Percentiles rank a stretch among this genome's conserved stretches.
Evolutionary conservation across 2,113 vertebrate species (phyloP).

Genomic region (Urocolius indicus): DNA sequence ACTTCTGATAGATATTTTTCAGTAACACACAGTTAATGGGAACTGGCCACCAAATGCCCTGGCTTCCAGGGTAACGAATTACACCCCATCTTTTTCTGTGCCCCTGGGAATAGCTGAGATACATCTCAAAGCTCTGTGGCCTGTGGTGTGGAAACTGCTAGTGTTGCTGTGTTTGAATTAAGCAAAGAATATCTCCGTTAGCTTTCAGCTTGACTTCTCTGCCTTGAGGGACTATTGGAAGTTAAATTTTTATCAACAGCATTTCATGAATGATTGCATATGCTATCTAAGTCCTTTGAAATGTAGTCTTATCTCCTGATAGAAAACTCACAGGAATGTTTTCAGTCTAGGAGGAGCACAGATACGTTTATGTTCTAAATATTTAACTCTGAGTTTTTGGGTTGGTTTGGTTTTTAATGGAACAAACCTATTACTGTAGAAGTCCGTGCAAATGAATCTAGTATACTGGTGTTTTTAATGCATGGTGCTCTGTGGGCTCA

Average conservation of each 20-base stretch:
- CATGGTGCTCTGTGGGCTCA: background rate
- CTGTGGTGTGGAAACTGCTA: background rate
- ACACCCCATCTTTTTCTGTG: background rate
- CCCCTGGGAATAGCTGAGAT: background rate
- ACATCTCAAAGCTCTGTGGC: background rate
- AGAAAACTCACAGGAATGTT: background rate
- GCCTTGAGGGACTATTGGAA: background rate
- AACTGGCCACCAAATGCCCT: background rate
- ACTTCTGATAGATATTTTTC: conserved; percentile 16
- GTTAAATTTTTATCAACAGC: background rate
- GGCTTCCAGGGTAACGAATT: background rate
- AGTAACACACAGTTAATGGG: background rate
- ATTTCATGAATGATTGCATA: background rate
- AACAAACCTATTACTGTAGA: background rate
- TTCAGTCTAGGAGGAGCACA: background rate
- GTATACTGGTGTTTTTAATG: background rate
- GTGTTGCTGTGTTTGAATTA: background rate
- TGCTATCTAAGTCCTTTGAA: background rate
- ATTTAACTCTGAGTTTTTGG: background rate
- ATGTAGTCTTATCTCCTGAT: background rate
- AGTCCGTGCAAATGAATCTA: background rate
- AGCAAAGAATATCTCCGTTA: background rate
- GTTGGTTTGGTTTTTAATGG: background rate
- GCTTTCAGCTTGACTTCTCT: background rate
- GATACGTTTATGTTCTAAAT: background rate